Evolutionary conservation across 2,888 invertebrate genomes (phyloP).

Genomic region (Theretra japonica): DNA sequence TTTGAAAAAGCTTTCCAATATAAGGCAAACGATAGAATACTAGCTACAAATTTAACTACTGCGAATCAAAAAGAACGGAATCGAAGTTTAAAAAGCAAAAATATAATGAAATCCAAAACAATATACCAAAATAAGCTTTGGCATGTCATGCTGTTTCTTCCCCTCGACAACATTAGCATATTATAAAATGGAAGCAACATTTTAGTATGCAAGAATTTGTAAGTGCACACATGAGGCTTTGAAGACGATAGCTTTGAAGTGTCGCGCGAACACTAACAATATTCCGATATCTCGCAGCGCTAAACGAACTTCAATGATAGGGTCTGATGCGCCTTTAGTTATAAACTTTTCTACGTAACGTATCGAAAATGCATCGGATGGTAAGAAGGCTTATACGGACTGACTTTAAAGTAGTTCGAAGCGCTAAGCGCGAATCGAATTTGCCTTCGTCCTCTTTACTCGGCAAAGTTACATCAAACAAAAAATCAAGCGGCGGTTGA

Average conservation of each 20-base stretch:
- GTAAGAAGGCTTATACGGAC: conserved; percentile 68
- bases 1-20: too few species aligned
- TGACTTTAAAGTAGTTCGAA: conserved; percentile 70
- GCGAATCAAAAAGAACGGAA: too few species aligned
- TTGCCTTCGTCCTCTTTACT: conserved; percentile 57
- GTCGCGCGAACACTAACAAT: conserved; percentile 25
- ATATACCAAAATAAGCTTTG: too few species aligned
- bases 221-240: conserved; percentile 11
- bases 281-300: conserved; percentile 13
- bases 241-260: conserved; percentile 12
- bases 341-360: conserved; percentile 65
- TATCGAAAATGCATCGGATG: conserved; percentile 71
- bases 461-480: conserved; percentile 40
- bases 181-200: conserved; percentile 1
- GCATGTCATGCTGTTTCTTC: neutral
- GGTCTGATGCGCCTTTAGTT: conserved; percentile 31
- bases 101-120: too few species aligned
- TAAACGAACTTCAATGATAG: conserved; percentile 31
- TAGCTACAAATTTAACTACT: too few species aligned
- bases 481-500: conserved; percentile 37
- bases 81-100: too few species aligned
- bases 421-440: conserved; percentile 64
- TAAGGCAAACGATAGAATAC: too few species aligned
- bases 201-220: neutral
- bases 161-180: neutral